Conservation (phyloP, 2,888 invertebrate species). For the Siphlonurus alternatus region DNA sequence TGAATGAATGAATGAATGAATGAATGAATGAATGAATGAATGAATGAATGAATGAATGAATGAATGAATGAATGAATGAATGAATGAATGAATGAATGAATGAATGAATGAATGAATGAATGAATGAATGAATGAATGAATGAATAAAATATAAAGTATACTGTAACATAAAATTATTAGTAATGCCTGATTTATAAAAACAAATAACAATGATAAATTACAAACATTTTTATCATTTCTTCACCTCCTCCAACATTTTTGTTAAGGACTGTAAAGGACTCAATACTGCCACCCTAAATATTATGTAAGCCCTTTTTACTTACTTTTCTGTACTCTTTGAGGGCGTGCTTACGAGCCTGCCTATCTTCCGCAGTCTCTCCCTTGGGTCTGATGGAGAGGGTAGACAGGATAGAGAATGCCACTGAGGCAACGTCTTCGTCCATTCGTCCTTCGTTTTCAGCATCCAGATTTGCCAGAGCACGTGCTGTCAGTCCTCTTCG, state of each 20-base stretch:
- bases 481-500: slow-evolving; percentile 49
- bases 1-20: background rate
- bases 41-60: background rate
- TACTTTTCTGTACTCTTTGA: slow-evolving; percentile 57
- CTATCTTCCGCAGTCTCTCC: slow-evolving; percentile 68
- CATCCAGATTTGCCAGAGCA: slow-evolving; percentile 46
- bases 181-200: too few relatives aligned
- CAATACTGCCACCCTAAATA: too few relatives aligned
- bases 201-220: too few relatives aligned
- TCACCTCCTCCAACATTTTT: too few relatives aligned
- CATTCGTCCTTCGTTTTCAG: slow-evolving; percentile 2
- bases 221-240: too few relatives aligned
- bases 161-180: too few relatives aligned
- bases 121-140: background rate
- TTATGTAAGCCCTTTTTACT: too few relatives aligned
- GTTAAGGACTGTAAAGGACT: too few relatives aligned
- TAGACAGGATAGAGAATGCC: slow-evolving; percentile 15
- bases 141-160: background rate
- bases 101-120: background rate
- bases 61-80: background rate
- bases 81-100: background rate
- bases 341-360: slow-evolving; percentile 56
- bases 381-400: slow-evolving; percentile 34
- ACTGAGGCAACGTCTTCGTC: background rate
- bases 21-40: background rate